phyloP scores from a whole-genome alignment of 2,888 invertebrate genomes.

The Rosalia funebris region DNA sequence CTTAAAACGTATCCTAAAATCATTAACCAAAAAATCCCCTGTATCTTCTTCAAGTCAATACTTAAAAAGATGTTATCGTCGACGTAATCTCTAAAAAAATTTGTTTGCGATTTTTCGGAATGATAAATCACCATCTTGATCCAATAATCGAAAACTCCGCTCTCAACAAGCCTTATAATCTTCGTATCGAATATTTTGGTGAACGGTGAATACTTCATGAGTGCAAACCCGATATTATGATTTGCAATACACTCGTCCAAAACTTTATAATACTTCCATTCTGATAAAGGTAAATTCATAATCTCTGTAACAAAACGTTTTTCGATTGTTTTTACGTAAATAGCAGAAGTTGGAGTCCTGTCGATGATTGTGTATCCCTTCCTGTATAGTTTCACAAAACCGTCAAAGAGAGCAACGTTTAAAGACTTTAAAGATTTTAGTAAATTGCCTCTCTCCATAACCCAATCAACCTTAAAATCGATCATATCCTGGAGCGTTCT shows the following conservation, averaged over 20 bases:
- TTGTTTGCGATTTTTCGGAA: conserved; percentile 11
- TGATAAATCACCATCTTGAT: conserved; percentile 9
- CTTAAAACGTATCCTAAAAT: conserved; percentile 35
- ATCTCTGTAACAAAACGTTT: conserved; percentile 46
- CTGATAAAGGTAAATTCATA: conserved; percentile 36
- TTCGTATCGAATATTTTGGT: conserved; percentile 36
- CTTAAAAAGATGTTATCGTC: conserved; percentile 16
- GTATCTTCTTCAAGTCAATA: conserved; percentile 38
- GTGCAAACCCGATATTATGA: conserved; percentile 42
- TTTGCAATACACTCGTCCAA: conserved; percentile 43
- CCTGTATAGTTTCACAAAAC: conserved; percentile 29
- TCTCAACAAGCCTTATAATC: conserved; percentile 38
- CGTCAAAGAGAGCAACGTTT: conserved; percentile 24
- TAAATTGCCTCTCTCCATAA: neutral
- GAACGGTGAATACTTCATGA: conserved; percentile 46
- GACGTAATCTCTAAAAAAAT: conserved; percentile 32
- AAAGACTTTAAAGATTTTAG: conserved; percentile 13
- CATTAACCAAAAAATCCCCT: conserved; percentile 39
- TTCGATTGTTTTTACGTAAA: conserved; percentile 40
- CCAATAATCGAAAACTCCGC: conserved; percentile 44
- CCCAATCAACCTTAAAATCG: conserved; percentile 33
- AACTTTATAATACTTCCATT: conserved; percentile 36
- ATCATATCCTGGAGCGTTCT: conserved; percentile 44
- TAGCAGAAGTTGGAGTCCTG: conserved; percentile 25
- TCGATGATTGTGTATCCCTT: conserved; percentile 15